A percentile compares a stretch with the other conserved stretches of the same genome.
Conservation (phyloP, 2,113 vertebrate genomes). For the Natator depressus region DNA sequence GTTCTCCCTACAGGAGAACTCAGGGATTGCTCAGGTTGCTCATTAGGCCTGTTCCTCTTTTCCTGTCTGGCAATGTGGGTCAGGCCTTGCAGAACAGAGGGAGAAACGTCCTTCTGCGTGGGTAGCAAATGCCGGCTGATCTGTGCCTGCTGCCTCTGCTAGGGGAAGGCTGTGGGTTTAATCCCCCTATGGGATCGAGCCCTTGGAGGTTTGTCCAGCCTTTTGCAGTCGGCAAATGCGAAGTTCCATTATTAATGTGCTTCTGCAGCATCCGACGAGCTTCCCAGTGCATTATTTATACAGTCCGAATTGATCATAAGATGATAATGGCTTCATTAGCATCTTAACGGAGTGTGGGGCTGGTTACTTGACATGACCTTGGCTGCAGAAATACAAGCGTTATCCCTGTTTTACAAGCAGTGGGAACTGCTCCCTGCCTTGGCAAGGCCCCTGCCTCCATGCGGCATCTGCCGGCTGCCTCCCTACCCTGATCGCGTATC, state of each 20-base stretch:
- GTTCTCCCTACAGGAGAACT: too few relatives aligned
- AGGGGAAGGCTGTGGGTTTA: background rate
- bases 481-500: background rate
- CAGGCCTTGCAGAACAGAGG: background rate
- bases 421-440: background rate
- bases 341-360: constrained; percentile 7
- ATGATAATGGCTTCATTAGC: constrained; percentile 70
- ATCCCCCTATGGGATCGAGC: background rate
- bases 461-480: background rate
- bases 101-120: background rate
- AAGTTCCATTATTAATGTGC: background rate
- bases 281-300: constrained; percentile 60
- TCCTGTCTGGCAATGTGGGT: background rate
- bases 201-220: background rate
- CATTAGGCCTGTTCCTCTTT: too few relatives aligned
- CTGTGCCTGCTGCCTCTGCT: background rate
- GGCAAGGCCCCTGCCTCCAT: background rate
- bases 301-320: constrained; percentile 53
- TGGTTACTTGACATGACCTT: constrained; percentile 41
- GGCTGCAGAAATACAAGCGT: constrained; percentile 50
- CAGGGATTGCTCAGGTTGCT: too few relatives aligned
- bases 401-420: background rate
- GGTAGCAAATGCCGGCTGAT: background rate
- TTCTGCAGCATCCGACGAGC: background rate
- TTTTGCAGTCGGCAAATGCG: background rate